Conservation (phyloP, 2,888 invertebrate genomes). For the Octodonta nipae region DNA sequence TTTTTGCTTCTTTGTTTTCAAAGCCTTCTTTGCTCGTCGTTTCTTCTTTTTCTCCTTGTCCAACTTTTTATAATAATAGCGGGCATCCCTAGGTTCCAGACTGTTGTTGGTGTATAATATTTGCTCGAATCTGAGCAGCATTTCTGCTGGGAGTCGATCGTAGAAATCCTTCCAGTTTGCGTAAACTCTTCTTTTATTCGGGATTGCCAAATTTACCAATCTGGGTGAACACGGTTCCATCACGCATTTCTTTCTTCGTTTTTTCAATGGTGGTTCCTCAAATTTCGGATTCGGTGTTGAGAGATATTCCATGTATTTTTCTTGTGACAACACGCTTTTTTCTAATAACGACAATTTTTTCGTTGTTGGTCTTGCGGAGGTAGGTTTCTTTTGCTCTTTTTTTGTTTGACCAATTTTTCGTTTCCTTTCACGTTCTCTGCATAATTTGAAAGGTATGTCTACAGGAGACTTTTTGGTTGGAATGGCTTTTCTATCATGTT, state of each 20-base stretch:
- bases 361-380: slow-evolving; percentile 5
- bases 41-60: slow-evolving; percentile 19
- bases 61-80: slow-evolving; percentile 25
- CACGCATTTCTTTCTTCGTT: slow-evolving; percentile 13
- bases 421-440: slow-evolving; percentile 10
- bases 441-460: slow-evolving; percentile 15
- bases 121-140: slow-evolving; percentile 22
- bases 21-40: slow-evolving; percentile 11
- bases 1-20: slow-evolving; percentile 11
- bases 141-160: slow-evolving; percentile 19
- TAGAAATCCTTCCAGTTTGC: slow-evolving; percentile 25
- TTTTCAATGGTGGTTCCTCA: slow-evolving; percentile 9
- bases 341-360: slow-evolving; percentile 17
- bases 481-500: slow-evolving; percentile 9
- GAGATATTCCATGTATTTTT: slow-evolving; percentile 22
- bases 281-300: slow-evolving; percentile 17
- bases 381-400: slow-evolving; percentile 7
- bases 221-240: slow-evolving; percentile 25
- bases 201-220: slow-evolving; percentile 24
- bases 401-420: slow-evolving; percentile 7
- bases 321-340: slow-evolving; percentile 19
- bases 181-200: slow-evolving; percentile 23
- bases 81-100: slow-evolving; percentile 25
- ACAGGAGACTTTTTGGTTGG: slow-evolving; percentile 13
- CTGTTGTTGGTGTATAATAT: slow-evolving; percentile 25